Conservation (phyloP, 2,797 vertebrate species). For the Sorex maritimensis region DNA sequence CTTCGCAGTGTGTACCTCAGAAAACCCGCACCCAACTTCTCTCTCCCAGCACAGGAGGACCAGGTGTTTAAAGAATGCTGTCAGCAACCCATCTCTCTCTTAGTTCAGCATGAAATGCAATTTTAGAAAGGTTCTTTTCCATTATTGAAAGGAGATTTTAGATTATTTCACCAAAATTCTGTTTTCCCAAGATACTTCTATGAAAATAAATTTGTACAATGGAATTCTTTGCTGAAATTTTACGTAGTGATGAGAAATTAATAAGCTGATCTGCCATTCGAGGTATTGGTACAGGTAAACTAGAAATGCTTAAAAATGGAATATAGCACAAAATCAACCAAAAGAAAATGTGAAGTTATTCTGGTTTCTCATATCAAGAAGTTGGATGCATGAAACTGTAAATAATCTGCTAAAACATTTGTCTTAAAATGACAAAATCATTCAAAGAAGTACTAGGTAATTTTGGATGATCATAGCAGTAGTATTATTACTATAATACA, state of each 20-base stretch:
- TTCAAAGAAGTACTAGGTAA: conserved; percentile 29
- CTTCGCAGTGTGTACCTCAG: not conserved
- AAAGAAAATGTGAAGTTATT: conserved; percentile 42
- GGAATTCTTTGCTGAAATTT: conserved; percentile 29
- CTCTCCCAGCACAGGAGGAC: conserved; percentile 36
- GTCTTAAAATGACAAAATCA: conserved; percentile 52
- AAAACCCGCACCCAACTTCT: conserved; percentile 41
- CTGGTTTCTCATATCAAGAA: conserved; percentile 58
- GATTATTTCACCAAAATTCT: conserved; percentile 33
- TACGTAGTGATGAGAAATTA: conserved; percentile 44
- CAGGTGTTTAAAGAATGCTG: conserved; percentile 31
- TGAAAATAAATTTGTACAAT: conserved; percentile 57
- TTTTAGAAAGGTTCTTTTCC: conserved; percentile 31
- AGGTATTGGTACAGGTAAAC: conserved; percentile 35
- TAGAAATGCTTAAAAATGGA: conserved; percentile 41
- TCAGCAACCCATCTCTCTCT: conserved; percentile 41
- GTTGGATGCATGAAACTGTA: conserved; percentile 6
- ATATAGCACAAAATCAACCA: not conserved
- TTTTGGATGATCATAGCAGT: conserved; percentile 37
- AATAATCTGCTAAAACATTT: conserved; percentile 40
- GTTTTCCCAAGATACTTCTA: conserved; percentile 35
- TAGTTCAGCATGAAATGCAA: conserved; percentile 42
- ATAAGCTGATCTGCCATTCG: not conserved
- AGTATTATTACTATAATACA: not conserved
- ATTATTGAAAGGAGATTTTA: conserved; percentile 36